Base-by-base conservation (phyloP, 2,797 vertebrate species). In the Acrocephalus scirpaceus region DNA sequence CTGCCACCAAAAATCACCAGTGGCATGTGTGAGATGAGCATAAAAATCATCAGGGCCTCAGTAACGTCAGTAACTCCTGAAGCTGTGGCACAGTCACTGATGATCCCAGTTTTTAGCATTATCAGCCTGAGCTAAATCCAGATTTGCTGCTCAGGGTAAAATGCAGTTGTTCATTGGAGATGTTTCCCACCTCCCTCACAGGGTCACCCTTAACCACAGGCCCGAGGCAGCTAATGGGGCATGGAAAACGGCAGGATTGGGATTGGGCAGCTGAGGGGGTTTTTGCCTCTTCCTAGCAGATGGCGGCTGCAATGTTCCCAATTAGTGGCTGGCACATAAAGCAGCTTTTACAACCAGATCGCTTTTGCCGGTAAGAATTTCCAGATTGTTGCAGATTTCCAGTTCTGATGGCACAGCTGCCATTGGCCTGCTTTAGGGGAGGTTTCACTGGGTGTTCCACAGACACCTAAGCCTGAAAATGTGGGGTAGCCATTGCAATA, bases 271-370 rank as follows among this genome's bases (percentile, higher is more conserved):
- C 21, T 48, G n/a, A 25, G n/a, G 26, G 1, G 1, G 30, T 65
- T 53, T 57, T 26, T 6, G 7, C 26, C 78, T 74, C 26, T 56
- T 60, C 75, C 66, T 30, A 78, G 42, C 96, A 96, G 92, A 90
- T 95, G 94, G 95, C 61, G 50, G 62, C 50, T 92, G 80, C 91
- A 83, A 61, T 85, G 62, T 67, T 94, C 54, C 69, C 61, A 81
- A 14, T 92, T 71, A 81, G 65, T 53, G 65, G 47, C 85, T 86
- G 85, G 90, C 74, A 75, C 74, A 29, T 47, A 45, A 85, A 92
- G 73, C 53, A 69, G 65, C 45, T 92, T 87, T 95, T 45, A 81
- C 58, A 87, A 81, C 48, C 60, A 36, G 76, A n/a, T n/a, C 3
- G 0, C 29, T 95, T 94, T 79, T 86, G 70, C 86, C 0, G 0